Percentiles rank a stretch among this genome's conserved stretches.
Evolutionary conservation across 2,113 vertebrate genomes (phyloP).

Genomic region (Phoenicopterus ruber): DNA sequence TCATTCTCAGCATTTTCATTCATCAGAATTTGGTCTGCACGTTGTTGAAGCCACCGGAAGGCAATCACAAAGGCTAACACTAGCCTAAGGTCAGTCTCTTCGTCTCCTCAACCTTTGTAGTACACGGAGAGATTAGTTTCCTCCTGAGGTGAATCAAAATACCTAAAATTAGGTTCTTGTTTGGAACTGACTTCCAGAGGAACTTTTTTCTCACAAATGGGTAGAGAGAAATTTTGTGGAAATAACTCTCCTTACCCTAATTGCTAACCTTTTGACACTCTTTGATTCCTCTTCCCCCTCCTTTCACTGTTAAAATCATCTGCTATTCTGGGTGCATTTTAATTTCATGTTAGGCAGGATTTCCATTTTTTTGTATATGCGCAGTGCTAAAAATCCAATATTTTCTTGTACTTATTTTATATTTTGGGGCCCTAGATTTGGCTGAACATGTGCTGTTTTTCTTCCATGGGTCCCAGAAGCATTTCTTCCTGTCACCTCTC

Average conservation of each 20-base stretch:
- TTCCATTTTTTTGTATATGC: background rate
- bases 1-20: background rate
- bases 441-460: background rate
- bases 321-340: background rate
- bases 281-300: background rate
- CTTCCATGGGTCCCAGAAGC: background rate
- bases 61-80: background rate
- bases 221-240: background rate
- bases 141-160: background rate
- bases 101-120: background rate
- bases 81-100: background rate
- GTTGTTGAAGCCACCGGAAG: background rate
- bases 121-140: background rate
- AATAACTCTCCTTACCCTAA: background rate
- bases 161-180: background rate
- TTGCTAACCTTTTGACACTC: background rate
- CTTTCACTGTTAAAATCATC: background rate
- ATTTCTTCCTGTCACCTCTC: background rate
- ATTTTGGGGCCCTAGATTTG: background rate
- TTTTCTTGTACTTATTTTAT: background rate
- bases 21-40: background rate
- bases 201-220: background rate
- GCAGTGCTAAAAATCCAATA: background rate
- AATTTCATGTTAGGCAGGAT: background rate
- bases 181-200: background rate